phyloP scores from a whole-genome alignment of 2,888 invertebrate genomes.

The Microctonus hyperodae region DNA sequence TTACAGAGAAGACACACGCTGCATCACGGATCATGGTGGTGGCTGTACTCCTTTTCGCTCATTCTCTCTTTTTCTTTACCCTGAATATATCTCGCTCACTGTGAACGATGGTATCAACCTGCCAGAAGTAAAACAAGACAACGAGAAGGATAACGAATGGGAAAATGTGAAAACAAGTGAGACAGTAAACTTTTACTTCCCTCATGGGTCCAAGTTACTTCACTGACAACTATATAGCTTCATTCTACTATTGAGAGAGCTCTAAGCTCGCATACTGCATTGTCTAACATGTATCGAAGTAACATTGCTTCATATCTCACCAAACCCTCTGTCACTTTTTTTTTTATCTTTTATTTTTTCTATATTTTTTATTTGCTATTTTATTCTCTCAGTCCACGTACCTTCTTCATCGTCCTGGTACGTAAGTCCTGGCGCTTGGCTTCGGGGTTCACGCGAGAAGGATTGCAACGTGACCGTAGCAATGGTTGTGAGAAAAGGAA shows the following conservation, averaged over 20 bases:
- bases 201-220: neutral
- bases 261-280: neutral
- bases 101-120: constrained; percentile 60
- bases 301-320: neutral
- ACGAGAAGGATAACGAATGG: neutral
- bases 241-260: no score
- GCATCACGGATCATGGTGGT: constrained; percentile 52
- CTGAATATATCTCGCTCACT: neutral
- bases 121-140: constrained; percentile 44
- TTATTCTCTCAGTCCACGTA: constrained; percentile 29
- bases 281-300: neutral
- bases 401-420: constrained; percentile 18
- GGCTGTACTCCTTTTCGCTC: constrained; percentile 46
- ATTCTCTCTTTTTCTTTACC: constrained; percentile 6
- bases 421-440: constrained; percentile 27
- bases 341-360: constrained; percentile 5
- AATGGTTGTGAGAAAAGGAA: neutral
- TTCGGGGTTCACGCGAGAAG: constrained; percentile 43
- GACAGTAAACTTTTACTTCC: constrained; percentile 46
- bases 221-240: no score
- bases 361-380: constrained; percentile 26
- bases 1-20: constrained; percentile 56
- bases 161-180: neutral
- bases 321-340: neutral
- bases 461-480: constrained; percentile 42